Evolutionary conservation across 2,113 vertebrate genomes (phyloP), one percentile per base, ranked within the genome.

Genomic region (Pteropus alecto): DNA sequence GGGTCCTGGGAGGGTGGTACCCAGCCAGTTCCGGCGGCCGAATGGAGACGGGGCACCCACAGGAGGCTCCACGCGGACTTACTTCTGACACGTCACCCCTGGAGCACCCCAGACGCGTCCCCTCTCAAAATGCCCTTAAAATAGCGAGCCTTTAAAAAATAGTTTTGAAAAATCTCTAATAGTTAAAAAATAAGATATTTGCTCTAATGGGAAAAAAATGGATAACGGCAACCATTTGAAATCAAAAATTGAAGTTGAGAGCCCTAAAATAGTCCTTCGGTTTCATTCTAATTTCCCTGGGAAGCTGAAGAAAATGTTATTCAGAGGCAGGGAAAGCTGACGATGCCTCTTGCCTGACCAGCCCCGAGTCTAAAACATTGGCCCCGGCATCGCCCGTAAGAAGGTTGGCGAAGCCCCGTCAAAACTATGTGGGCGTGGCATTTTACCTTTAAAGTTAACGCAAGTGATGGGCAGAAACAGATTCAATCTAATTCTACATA

Each of bases 261-360:
- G 16, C 21, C 58, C 15, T 22, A 7, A 61, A 61, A 28, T 2
- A 38, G 0, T 15, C 60, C 24, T 81, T 58, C 6, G 9, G 68
- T 54, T 88, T 51, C 7, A 26, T n/a, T 16, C 3, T 18, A 21
- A 41, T 60, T 10, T 61, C 58, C 2, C 48, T 15, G 24, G 13
- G 21, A 46, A 46, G 18, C 56, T 30, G 71, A 22, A 56, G 81
- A 58, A 26, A 30, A 46, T n/a, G 4, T 8, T 7, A 6, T 0
- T 19, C 13, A 46, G 11, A 11, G 3, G 2, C 1, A 4, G 6
- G 0, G 7, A 7, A 24, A 19, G 16, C 22, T 6, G 1, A 2
- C 24, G 16, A 2, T 2, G 0, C 3, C 1, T 10, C 18, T 13
- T 28, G 61, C 54, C 15, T 12, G 6, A 3, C 7, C 56, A 35